Base-by-base conservation (phyloP, 2,113 vertebrate species). In the Cromileptes altivelis region DNA sequence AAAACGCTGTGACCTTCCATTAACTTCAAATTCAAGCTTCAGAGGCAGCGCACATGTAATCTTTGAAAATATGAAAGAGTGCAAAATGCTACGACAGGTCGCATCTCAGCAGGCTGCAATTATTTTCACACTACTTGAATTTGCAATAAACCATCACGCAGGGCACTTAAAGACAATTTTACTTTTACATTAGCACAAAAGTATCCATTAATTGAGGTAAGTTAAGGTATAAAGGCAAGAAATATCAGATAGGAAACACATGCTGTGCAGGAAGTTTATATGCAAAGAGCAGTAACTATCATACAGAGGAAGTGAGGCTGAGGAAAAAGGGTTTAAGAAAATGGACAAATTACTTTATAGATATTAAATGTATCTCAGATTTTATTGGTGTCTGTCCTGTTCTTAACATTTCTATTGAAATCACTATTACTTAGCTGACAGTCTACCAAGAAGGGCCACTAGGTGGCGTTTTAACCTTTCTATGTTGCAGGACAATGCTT, bases 1-100 rank as follows among this genome's bases (percentile, higher is more conserved):
- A 27, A 50, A 70, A 76, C 1, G 1, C 11, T 6, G n/a, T 57
- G 30, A 78, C 61, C 52, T 58, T 58, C 75, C 55, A 72, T 77
- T 72, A 68, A 72, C 70, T 62, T 67, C n/a, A 68, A 71, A 73
- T 49, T 37, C 7, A n/a, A 57, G 33, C 45, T 73, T 52, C 2
- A 4, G 57, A 53, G 27, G 19, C 55, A 37, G 49, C 19, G 19
- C 4, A 13, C 50, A 52, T 40, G 14, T 30, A 60, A 47, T 65
- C 74, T 77, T 50, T 52, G 23, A 74, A 73, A 84, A 49, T 57
- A 78, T 5, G 14, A 65, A 19, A 30, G 9, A 27, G 21, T 23
- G 58, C 1, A 33, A 67, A 53, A 33, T 12, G 49, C 40, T 49
- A 12, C 1, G 19, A 17, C 13, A 23, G 45, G 6, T 72, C 42